Evolutionary conservation across 2,888 invertebrate genomes (phyloP), one percentile per base, ranked within the genome.

Genomic region (Aethes cnicana): DNA sequence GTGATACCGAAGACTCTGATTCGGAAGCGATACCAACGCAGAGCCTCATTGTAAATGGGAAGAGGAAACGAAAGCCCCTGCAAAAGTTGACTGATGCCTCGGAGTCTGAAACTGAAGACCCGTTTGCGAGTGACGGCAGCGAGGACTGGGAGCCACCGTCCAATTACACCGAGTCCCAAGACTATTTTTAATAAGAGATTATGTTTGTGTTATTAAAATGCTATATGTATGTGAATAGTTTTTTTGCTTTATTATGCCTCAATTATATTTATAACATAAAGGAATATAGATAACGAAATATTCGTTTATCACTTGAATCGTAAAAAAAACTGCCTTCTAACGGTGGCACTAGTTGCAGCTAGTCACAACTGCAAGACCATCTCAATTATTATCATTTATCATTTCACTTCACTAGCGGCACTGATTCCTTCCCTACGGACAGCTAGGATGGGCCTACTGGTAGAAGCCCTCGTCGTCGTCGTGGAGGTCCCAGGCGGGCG

Each of bases 401-500:
- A n/a, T n/a, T n/a, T n/a, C n/a, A n/a, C n/a, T n/a, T n/a, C n/a
- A n/a, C n/a, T n/a, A n/a, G n/a, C n/a, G n/a, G n/a, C n/a, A n/a
- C n/a, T n/a, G n/a, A n/a, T n/a, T n/a, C n/a, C n/a, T n/a, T n/a
- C n/a, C n/a, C n/a, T n/a, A n/a, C n/a, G n/a, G n/a, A n/a, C n/a
- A n/a, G n/a, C n/a, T n/a, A n/a, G n/a, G n/a, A n/a, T 4, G 1
- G 12, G 26, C 9, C 2, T 1, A 4, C 1, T 55, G 78, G 54
- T 74, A 85, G 53, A 68, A 85, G 0, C 87, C 87, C 50, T 87
- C 86, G 43, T 85, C 86, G 18, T 81, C 83, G 0, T 74, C 74
- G 42, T 57, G 17, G 8, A 21, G 28, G 0, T 50, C 50, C 50
- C 50, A 50, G 17, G 25, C 18, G 33, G 39, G 35, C 41, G 23